A percentile compares a stretch with the other conserved stretches of the same genome.
Evolutionary conservation across 2,113 vertebrate species (phyloP).

Genomic region (Pyrgilauda ruficollis): DNA sequence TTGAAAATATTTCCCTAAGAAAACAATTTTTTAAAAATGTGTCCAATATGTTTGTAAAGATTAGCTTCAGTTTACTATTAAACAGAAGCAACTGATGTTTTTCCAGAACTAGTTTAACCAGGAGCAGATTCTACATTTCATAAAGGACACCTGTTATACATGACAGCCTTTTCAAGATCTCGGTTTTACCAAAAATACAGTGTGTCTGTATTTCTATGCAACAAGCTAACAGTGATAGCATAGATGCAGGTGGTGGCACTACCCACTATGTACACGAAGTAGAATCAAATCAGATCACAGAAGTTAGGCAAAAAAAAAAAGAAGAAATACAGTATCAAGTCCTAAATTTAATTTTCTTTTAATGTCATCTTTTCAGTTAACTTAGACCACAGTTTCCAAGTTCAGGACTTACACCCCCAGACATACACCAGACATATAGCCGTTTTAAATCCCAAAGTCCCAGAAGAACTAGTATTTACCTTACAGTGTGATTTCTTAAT

Average conservation of each 20-base stretch:
- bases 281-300: not conserved
- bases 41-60: not conserved
- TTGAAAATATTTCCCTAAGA: not conserved
- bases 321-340: not conserved
- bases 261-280: accelerated
- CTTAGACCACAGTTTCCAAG: not conserved
- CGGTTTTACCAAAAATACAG: not conserved
- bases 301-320: not conserved
- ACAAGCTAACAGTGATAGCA: not conserved
- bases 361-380: not conserved
- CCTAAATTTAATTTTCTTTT: not conserved
- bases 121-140: not conserved
- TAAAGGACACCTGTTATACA: not conserved
- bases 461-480: not conserved
- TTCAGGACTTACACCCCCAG: not conserved
- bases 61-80: not conserved
- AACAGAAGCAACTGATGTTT: not conserved
- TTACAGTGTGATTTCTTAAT: not conserved
- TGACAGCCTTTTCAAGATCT: not conserved
- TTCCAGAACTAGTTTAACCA: not conserved
- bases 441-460: not conserved
- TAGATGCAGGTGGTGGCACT: not conserved
- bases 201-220: not conserved
- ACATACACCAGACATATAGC: not conserved
- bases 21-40: not conserved